Percentiles rank a stretch among this genome's conserved stretches.
phyloP scores from a whole-genome alignment of 2,113 vertebrate species.

The Lepus americanus region DNA sequence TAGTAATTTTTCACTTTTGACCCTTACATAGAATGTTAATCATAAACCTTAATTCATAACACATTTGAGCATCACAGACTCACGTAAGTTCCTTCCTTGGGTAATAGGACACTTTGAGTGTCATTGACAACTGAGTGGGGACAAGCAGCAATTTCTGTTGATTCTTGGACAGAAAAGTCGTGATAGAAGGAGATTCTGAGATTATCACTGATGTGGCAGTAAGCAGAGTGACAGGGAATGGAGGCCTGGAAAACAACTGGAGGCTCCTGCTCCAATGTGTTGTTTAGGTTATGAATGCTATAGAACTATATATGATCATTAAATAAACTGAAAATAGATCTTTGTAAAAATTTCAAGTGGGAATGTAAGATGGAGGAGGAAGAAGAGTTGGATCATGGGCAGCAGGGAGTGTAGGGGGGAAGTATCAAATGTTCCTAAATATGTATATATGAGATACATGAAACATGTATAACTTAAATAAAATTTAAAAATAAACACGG shows the following conservation, averaged over 20 bases:
- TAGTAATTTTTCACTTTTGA: neutral
- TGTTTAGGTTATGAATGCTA: neutral
- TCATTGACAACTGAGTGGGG: too few relatives aligned
- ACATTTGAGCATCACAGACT: neutral
- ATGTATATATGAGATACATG: too few relatives aligned
- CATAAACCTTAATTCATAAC: neutral
- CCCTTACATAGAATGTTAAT: neutral
- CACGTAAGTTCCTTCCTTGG: neutral
- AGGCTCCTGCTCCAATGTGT: neutral
- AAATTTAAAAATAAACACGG: too few relatives aligned
- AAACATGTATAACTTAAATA: too few relatives aligned
- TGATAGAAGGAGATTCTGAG: neutral
- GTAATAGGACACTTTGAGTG: neutral
- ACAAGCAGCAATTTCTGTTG: neutral
- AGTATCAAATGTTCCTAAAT: too few relatives aligned
- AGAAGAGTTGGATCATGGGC: too few relatives aligned
- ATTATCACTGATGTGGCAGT: too few relatives aligned
- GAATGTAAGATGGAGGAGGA: too few relatives aligned
- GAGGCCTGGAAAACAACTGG: neutral
- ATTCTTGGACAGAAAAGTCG: neutral
- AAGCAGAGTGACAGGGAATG: accelerated
- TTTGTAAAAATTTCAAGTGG: neutral
- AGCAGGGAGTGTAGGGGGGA: too few relatives aligned
- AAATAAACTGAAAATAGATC: too few relatives aligned
- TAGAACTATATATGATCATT: neutral